phyloP scores from a whole-genome alignment of 2,888 invertebrate genomes.

The Macaria liturata region DNA sequence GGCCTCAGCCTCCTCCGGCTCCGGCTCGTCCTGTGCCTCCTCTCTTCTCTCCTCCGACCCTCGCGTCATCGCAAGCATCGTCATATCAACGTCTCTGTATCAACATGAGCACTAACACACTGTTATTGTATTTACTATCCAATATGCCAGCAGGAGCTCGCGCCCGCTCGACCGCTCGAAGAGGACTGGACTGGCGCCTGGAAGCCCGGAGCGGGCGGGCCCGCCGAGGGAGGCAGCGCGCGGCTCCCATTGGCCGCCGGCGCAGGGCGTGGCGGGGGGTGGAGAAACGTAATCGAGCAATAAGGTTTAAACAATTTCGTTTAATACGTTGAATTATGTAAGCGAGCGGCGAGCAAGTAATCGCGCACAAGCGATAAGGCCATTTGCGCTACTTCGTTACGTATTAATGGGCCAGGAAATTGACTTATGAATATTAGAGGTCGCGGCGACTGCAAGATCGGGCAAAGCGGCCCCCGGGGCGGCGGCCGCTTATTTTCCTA shows the following conservation, averaged over 20 bases:
- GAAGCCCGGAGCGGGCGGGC: conserved; percentile 59
- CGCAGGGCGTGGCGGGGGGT: conserved; percentile 76
- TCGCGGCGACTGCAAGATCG: conserved; percentile 72
- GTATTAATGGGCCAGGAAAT: conserved; percentile 83
- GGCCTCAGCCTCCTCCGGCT: conserved; percentile 65
- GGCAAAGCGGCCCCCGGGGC: conserved; percentile 76
- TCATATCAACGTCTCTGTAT: conserved; percentile 72
- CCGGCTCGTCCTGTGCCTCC: conserved; percentile 58
- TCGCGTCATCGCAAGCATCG: conserved; percentile 81
- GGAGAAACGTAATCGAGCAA: conserved; percentile 83
- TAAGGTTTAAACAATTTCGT: conserved; percentile 85
- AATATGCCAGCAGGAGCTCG: too few relatives aligned
- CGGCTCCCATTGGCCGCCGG: conserved; percentile 66
- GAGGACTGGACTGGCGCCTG: conserved; percentile 49
- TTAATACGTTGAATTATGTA: conserved; percentile 85
- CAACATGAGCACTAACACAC: conserved; percentile 29
- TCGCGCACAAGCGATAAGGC: conserved; percentile 83
- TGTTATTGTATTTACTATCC: conserved; percentile 14
- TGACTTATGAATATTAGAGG: conserved; percentile 84
- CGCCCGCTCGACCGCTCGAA: conserved; percentile 34
- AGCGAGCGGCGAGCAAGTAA: conserved; percentile 82
- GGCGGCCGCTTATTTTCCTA: conserved; percentile 73
- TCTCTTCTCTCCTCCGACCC: conserved; percentile 71
- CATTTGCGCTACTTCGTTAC: conserved; percentile 84
- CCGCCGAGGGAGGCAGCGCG: conserved; percentile 41